Conservation (phyloP, 2,888 invertebrate genomes). For the Apotomis turbidana region DNA sequence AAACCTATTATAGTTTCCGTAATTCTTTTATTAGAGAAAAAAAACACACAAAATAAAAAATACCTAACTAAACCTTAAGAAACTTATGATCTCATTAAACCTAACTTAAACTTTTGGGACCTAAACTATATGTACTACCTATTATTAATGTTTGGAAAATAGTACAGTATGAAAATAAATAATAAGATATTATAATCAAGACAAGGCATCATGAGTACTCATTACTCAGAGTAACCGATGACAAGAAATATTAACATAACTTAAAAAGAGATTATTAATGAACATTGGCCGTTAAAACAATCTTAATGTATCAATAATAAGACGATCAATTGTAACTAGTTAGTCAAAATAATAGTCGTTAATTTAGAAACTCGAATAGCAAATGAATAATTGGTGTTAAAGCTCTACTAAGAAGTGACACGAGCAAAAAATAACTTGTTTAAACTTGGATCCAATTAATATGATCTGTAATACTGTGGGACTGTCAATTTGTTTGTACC, state of each 20-base stretch:
- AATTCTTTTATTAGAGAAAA: too few species aligned
- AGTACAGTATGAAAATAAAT: too few species aligned
- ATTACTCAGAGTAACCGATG: not conserved
- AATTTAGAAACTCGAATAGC: slow-evolving; percentile 21
- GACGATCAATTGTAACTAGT: not conserved
- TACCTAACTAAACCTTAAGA: too few species aligned
- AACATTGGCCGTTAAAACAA: not conserved
- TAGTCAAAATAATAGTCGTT: slow-evolving; percentile 29
- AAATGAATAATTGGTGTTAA: slow-evolving; percentile 24
- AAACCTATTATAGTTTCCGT: too few species aligned
- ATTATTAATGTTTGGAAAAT: too few species aligned
- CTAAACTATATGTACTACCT: too few species aligned
- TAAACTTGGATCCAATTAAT: slow-evolving; percentile 41
- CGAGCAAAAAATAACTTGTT: slow-evolving; percentile 39
- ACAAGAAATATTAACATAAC: not conserved
- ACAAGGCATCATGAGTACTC: too few species aligned
- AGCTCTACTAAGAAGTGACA: slow-evolving; percentile 43
- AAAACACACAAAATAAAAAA: too few species aligned
- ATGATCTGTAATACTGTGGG: slow-evolving; percentile 45
- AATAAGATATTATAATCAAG: too few species aligned
- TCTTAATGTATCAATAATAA: too few species aligned
- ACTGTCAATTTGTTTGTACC: slow-evolving; percentile 57
- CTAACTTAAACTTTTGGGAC: too few species aligned
- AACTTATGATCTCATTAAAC: too few species aligned
- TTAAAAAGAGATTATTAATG: not conserved